Evolutionary conservation across 92 coral and sea anemone species (phyloP).

Genomic region (Hydrozoanthus gracilis): DNA sequence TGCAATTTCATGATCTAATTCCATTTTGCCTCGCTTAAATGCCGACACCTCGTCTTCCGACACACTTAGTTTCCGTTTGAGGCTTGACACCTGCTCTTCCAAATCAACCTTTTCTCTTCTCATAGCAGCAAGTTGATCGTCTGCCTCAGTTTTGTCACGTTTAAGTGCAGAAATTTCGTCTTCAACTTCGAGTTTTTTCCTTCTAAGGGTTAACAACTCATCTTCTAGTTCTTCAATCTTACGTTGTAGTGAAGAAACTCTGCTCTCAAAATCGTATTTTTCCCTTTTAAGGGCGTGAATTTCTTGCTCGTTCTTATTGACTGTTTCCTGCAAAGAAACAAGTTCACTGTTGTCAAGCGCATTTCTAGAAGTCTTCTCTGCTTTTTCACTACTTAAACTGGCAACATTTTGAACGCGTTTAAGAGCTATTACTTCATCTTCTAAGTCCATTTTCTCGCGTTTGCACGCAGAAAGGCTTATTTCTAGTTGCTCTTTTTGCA

Average conservation of each 20-base stretch:
- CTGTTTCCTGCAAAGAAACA: constrained; percentile 62
- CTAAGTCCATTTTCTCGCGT: constrained; percentile 85
- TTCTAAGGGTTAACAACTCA: constrained; percentile 79
- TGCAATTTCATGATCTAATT: constrained; percentile 77
- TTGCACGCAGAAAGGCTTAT: constrained; percentile 69
- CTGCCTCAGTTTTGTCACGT: constrained; percentile 89
- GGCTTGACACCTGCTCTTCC: constrained; percentile 69
- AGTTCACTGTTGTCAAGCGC: constrained; percentile 60
- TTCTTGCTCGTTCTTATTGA: constrained; percentile 80
- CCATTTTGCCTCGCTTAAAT: constrained; percentile 77
- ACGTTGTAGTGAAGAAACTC: constrained; percentile 72
- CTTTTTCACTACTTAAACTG: constrained; percentile 25
- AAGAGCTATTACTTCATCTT: constrained; percentile 77
- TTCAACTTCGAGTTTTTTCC: constrained; percentile 85
- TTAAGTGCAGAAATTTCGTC: constrained; percentile 92
- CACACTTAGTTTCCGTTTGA: constrained; percentile 67
- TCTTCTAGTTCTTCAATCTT: constrained; percentile 87
- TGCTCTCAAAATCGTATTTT: constrained; percentile 70
- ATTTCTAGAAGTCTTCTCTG: constrained; percentile 39
- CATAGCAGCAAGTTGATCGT: constrained; percentile 71
- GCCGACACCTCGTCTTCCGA: constrained; percentile 83
- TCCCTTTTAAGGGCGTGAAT: constrained; percentile 71
- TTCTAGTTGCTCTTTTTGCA: constrained; percentile 78
- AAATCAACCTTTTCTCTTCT: constrained; percentile 73
- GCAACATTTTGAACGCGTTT: constrained; percentile 50